Conservation (phyloP, 2,888 invertebrate genomes). For the Drosophila mimica region DNA sequence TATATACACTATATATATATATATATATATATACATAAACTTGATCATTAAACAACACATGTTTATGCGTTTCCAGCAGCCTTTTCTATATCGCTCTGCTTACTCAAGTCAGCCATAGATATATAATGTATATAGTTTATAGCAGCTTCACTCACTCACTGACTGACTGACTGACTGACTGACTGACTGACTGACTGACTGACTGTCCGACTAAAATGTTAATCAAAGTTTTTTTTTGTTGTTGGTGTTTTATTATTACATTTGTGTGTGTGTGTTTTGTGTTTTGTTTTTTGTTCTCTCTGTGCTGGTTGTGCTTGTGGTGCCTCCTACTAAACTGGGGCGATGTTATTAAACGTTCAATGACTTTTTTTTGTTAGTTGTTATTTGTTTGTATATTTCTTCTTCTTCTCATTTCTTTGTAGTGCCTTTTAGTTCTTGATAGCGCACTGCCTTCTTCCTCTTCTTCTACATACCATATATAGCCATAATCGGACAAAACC, state of each 20-base stretch:
- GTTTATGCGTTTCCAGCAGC: constrained; percentile 41
- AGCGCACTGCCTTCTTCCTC: constrained; percentile 15
- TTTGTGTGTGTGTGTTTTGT: background rate
- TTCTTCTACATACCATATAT: constrained; percentile 1
- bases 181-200: constrained; percentile 11
- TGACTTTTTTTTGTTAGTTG: constrained; percentile 56
- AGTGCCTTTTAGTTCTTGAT: constrained; percentile 31
- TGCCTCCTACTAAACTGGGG: constrained; percentile 61
- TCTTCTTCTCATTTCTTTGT: constrained; percentile 29
- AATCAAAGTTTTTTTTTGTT: constrained; percentile 51
- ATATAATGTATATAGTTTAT: background rate
- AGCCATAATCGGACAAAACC: constrained; percentile 30
- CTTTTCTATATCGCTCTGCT: constrained; percentile 30
- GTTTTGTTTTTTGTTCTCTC: background rate
- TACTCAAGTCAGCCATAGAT: constrained; percentile 2
- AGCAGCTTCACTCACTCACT: constrained; percentile 8
- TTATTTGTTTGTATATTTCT: constrained; percentile 10
- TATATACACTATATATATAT: background rate
- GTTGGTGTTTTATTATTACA: constrained; percentile 48
- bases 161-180: constrained; percentile 18
- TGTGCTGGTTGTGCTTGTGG: background rate
- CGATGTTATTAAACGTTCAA: constrained; percentile 72
- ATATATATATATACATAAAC: constrained; percentile 24
- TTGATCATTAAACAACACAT: constrained; percentile 51
- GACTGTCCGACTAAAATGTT: constrained; percentile 39